Evolutionary conservation across 2,797 vertebrate species (phyloP).

Genomic region (Spea hammondii): DNA sequence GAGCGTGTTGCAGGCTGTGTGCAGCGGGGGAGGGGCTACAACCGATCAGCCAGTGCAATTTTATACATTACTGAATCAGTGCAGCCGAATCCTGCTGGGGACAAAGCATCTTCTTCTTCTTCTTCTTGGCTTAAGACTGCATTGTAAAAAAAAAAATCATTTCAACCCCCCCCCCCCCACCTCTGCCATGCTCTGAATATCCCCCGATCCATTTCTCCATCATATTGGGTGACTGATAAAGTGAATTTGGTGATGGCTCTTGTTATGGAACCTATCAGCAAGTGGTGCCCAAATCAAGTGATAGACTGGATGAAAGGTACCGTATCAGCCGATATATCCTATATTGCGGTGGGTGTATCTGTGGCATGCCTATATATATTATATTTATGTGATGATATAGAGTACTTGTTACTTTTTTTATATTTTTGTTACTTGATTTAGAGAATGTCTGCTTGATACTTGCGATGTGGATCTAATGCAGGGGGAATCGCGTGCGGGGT

Average conservation of each 20-base stretch:
- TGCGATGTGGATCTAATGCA: slow-evolving; percentile 51
- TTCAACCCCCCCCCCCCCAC: slow-evolving; percentile 63
- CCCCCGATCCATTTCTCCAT: slow-evolving; percentile 43
- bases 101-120: slow-evolving; percentile 59
- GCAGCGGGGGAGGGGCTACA: slow-evolving; percentile 75
- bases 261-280: slow-evolving; percentile 92
- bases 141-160: slow-evolving; percentile 59
- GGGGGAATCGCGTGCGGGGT: slow-evolving; percentile 55
- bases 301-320: slow-evolving; percentile 94
- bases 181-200: slow-evolving; percentile 76
- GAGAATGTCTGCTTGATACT: slow-evolving; percentile 37
- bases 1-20: slow-evolving; percentile 81
- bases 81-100: slow-evolving; percentile 68
- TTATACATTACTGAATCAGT: slow-evolving; percentile 71
- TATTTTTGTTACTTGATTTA: not conserved
- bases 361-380: slow-evolving; percentile 48
- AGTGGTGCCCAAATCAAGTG: slow-evolving; percentile 90
- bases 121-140: slow-evolving; percentile 72
- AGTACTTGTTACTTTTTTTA: not conserved
- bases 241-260: slow-evolving; percentile 83
- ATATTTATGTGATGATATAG: not conserved
- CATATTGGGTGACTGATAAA: slow-evolving; percentile 74
- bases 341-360: slow-evolving; percentile 47
- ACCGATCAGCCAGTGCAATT: slow-evolving; percentile 68
- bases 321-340: slow-evolving; percentile 26